A percentile compares a stretch with the other conserved stretches of the same genome.
phyloP scores from a whole-genome alignment of 2,797 vertebrate genomes.

The Oreochromis mossambicus region DNA sequence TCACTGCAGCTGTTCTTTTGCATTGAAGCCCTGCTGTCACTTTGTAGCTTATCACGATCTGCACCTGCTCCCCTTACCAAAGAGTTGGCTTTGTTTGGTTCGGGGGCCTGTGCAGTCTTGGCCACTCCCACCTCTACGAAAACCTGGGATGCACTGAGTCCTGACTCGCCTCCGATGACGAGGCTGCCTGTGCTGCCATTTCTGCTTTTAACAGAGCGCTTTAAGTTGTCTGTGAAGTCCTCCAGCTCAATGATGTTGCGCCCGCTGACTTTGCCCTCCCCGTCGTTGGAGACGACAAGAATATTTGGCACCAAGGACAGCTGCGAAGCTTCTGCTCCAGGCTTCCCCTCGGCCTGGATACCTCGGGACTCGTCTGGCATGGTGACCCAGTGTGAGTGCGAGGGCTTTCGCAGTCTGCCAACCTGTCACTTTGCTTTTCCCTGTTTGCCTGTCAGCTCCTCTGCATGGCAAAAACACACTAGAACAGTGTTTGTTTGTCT shows the following conservation, averaged over 20 bases:
- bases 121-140: conserved; percentile 52
- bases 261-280: not conserved
- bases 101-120: not conserved
- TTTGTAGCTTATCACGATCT: not conserved
- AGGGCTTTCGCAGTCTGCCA: not conserved
- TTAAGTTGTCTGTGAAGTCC: not conserved
- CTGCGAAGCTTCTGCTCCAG: not conserved
- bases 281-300: not conserved
- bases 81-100: conserved; percentile 24
- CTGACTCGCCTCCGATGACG: not conserved
- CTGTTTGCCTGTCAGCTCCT: not conserved
- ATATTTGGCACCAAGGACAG: conserved; percentile 5
- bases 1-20: not conserved
- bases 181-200: not conserved
- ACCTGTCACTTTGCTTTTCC: not conserved
- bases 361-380: conserved; percentile 45
- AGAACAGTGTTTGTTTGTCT: not conserved
- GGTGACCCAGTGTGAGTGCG: not conserved
- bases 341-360: not conserved
- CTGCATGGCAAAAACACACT: not conserved
- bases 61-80: not conserved
- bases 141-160: not conserved
- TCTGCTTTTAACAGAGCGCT: not conserved
- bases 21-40: not conserved
- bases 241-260: conserved; percentile 26